These are phyloP conservation scores for Samia ricini DNA, from an alignment of 1,140 invertebrate genomes.

Conservation along the genomic window DNA sequence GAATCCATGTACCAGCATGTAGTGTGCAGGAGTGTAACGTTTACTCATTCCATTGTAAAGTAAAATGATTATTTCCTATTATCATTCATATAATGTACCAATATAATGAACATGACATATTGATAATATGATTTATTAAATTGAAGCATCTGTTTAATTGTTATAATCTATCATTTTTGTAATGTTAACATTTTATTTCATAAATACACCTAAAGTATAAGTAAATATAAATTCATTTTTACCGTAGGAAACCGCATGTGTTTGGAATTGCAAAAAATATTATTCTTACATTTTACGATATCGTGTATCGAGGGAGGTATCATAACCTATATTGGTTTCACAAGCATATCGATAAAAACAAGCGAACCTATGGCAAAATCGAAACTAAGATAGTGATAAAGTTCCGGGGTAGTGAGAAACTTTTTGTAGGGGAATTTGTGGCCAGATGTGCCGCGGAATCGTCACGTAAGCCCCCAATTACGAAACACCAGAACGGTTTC, in stretches of 20 bases:
- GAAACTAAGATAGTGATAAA: constrained; percentile 73
- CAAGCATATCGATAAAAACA: constrained; percentile 56
- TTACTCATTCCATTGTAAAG: no score
- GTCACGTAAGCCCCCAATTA: constrained; percentile 76
- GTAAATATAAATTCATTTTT: no score
- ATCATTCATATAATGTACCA: no score
- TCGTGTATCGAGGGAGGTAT: constrained; percentile 15
- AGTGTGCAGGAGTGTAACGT: no score
- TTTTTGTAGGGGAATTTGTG: constrained; percentile 61
- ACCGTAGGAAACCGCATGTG: constrained; percentile 1
- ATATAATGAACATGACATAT: no score
- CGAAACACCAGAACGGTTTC: constrained; percentile 69
- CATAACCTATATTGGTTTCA: constrained; percentile 31
- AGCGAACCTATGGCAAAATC: constrained; percentile 48
- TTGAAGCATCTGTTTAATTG: no score
- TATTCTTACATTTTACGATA: neutral
- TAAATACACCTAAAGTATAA: no score
- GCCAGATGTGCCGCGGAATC: constrained; percentile 62
- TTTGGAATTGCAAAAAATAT: constrained; percentile 1
- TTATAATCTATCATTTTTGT: no score
- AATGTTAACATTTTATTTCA: no score
- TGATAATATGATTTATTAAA: no score
- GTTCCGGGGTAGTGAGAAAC: constrained; percentile 59
- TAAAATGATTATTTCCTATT: no score
- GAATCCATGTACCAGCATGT: no score